Percentiles rank a stretch among this genome's conserved stretches.
These are phyloP conservation scores for Microctonus aethiopoides DNA, from an alignment of 2,888 invertebrate species.

Conservation along the genomic window DNA sequence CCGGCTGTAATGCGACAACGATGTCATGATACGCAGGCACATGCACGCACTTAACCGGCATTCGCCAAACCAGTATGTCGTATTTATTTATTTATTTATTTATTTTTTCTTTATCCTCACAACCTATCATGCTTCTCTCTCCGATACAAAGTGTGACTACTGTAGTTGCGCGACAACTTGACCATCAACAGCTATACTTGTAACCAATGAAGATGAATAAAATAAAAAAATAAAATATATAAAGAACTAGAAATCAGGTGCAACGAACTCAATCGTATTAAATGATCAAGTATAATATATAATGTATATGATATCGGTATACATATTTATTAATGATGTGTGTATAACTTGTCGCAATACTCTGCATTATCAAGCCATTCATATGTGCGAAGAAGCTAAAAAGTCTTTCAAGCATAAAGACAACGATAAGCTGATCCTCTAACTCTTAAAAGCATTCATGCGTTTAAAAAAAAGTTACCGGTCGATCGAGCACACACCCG, in stretches of 20 bases:
- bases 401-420: slow-evolving; percentile 29
- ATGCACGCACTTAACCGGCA: slow-evolving; percentile 37
- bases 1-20: slow-evolving; percentile 41
- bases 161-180: slow-evolving; percentile 24
- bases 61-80: slow-evolving; percentile 32
- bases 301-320: slow-evolving; percentile 9
- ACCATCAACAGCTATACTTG: background rate
- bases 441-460: background rate
- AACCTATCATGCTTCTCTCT: background rate
- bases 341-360: background rate
- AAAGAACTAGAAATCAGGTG: slow-evolving; percentile 24
- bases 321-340: slow-evolving; percentile 1
- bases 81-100: background rate
- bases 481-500: slow-evolving; percentile 28
- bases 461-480: slow-evolving; percentile 17
- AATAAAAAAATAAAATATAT: background rate
- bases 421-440: slow-evolving; percentile 24
- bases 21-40: slow-evolving; percentile 37
- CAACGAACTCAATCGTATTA: slow-evolving; percentile 13
- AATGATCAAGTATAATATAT: background rate
- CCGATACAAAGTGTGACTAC: slow-evolving; percentile 12
- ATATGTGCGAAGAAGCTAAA: slow-evolving; percentile 9
- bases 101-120: background rate
- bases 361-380: background rate
- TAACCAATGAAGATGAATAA: background rate